Evolutionary conservation across 92 coral and sea anemone species (phyloP).

Genomic region (Galaxea fascicularis): DNA sequence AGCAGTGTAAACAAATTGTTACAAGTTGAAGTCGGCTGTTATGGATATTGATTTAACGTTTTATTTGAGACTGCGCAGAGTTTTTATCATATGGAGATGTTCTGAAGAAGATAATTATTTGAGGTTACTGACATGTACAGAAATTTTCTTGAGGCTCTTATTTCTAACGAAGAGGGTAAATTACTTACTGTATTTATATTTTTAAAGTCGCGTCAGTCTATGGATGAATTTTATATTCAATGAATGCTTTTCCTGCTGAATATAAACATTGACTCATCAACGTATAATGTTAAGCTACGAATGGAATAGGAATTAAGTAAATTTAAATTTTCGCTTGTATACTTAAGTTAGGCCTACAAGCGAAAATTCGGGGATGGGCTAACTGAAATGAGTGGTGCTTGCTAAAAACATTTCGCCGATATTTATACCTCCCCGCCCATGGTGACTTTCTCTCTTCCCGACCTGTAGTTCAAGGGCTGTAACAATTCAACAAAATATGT

Average conservation of each 20-base stretch:
- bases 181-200: neutral
- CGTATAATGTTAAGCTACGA: neutral
- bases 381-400: too few relatives aligned
- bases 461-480: too few relatives aligned
- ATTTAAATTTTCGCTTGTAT: too few relatives aligned
- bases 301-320: too few relatives aligned
- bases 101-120: neutral
- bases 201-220: neutral
- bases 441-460: too few relatives aligned
- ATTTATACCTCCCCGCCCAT: too few relatives aligned
- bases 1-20: too few relatives aligned
- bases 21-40: too few relatives aligned
- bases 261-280: neutral
- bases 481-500: too few relatives aligned
- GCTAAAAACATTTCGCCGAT: too few relatives aligned
- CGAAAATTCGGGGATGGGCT: too few relatives aligned
- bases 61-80: neutral
- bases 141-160: neutral
- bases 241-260: neutral
- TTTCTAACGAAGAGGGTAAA: neutral
- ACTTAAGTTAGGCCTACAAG: too few relatives aligned
- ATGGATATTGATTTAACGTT: neutral
- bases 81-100: neutral
- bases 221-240: neutral
- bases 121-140: neutral